A percentile compares a stretch with the other conserved stretches of the same genome.
Conservation (phyloP, 1,140 invertebrate genomes). For the Anadara kagoshimensis region DNA sequence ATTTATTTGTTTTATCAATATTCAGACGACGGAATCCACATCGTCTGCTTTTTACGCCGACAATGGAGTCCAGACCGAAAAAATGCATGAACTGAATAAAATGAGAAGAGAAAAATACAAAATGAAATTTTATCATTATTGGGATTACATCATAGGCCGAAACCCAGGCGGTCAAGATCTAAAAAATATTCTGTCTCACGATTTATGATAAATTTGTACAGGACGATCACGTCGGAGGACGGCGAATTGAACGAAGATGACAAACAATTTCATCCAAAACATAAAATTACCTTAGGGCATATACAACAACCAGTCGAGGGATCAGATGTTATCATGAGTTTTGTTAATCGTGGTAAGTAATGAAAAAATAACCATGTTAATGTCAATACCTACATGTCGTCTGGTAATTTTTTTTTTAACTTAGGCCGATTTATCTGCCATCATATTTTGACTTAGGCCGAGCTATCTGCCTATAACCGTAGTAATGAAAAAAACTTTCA, state of each 20-base stretch:
- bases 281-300: conserved; percentile 73
- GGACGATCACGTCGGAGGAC: conserved; percentile 82
- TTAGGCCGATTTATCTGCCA: too few species aligned
- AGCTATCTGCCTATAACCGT: too few species aligned
- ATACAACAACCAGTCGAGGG: conserved; percentile 81
- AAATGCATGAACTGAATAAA: conserved; percentile 82
- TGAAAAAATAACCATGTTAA: not conserved
- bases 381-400: not conserved
- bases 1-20: too few species aligned
- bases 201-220: conserved; percentile 92
- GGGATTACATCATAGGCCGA: conserved; percentile 87
- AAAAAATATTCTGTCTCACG: conserved; percentile 85
- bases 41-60: conserved; percentile 85
- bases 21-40: not conserved
- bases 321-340: conserved; percentile 95
- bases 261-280: conserved; percentile 67
- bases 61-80: conserved; percentile 91
- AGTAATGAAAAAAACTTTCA: too few species aligned
- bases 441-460: too few species aligned
- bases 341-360: conserved; percentile 87
- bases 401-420: too few species aligned
- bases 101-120: conserved; percentile 87
- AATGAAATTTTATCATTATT: conserved; percentile 90
- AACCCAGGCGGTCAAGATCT: conserved; percentile 74
- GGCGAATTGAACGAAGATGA: conserved; percentile 40